Base-by-base conservation (phyloP, 2,797 vertebrate genomes). In the Pangasius djambal region DNA sequence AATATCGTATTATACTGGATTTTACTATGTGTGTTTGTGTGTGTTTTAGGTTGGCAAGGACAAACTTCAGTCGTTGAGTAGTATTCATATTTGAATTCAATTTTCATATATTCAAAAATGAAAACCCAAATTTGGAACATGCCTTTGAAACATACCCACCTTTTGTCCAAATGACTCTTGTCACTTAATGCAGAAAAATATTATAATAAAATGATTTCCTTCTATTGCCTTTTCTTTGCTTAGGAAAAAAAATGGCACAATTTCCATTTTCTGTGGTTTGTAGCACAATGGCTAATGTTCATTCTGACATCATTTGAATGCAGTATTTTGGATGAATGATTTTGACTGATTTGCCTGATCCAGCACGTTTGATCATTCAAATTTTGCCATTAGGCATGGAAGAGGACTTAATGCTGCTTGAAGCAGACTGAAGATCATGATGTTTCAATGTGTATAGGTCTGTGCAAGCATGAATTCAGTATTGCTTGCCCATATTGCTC, bases 371-470 rank as follows among this genome's bases (percentile, higher is more conserved):
- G 31, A 18, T 86, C 74, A 88, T 69, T 61, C 40, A 83, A 67
- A 67, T 79, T 82, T 89, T 89, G 18, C 10, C 22, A n/a, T 72
- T 63, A 86, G 86, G 84, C 34, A 7, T 34, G 28, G 34, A 72
- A 75, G 22, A 55, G 63, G 59, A 34, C 52, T 84, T 72, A 65
- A 28, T 74, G 65, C 78, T 79, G 75, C 67, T 85, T 72, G 37
- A 37, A 85, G 67, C 67, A 57, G 67, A 86, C 34, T 86, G 84
- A 86, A 86, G 84, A 84, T 82, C 84, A 69, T 61, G 22, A 28
- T 48, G 7, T 81, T 85, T 70, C 28, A 31, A 59, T 63, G 34
- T 63, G n/a, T 65, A 13, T 63, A 75, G 44, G 28, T 77, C 25
- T 77, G 72, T 63, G 37, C 40, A 74, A 22, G 34, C 63, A 48